Percentiles rank a stretch among this genome's conserved stretches.
phyloP scores from a whole-genome alignment of 2,888 invertebrate genomes.

The Cheilosia variabilis region DNA sequence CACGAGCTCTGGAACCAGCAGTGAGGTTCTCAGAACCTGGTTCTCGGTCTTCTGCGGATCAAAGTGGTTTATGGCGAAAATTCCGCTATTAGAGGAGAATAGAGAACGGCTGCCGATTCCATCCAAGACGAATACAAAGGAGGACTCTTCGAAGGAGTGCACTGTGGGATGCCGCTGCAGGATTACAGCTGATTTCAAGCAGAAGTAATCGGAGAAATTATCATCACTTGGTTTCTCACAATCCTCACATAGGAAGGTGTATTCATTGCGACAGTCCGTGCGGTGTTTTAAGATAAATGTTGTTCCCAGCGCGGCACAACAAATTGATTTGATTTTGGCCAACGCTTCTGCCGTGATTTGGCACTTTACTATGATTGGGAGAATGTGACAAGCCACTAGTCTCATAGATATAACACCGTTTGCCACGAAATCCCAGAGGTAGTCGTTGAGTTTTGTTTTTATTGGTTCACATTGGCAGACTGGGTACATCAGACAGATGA shows the following conservation, averaged over 20 bases:
- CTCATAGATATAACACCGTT: conserved; percentile 54
- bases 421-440: conserved; percentile 42
- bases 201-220: conserved; percentile 8
- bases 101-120: conserved; percentile 39
- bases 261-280: not conserved
- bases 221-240: conserved; percentile 48
- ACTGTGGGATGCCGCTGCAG: not conserved
- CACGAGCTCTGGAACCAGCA: conserved; percentile 46
- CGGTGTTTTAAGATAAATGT: conserved; percentile 44
- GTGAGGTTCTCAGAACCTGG: conserved; percentile 27
- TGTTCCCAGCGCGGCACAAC: conserved; percentile 45
- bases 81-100: conserved; percentile 37
- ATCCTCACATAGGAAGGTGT: conserved; percentile 48
- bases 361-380: conserved; percentile 37
- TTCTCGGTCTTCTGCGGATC: conserved; percentile 45
- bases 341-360: conserved; percentile 12
- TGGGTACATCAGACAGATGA: conserved; percentile 55
- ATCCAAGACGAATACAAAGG: conserved; percentile 50
- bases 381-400: conserved; percentile 57
- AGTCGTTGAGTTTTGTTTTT: conserved; percentile 35
- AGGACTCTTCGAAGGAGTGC: conserved; percentile 38
- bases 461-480: conserved; percentile 40
- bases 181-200: conserved; percentile 25
- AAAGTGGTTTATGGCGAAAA: conserved; percentile 67
- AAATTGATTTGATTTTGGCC: conserved; percentile 51